Evolutionary conservation across 2,888 invertebrate genomes (phyloP).

Genomic region (Eupithecia exiguata): DNA sequence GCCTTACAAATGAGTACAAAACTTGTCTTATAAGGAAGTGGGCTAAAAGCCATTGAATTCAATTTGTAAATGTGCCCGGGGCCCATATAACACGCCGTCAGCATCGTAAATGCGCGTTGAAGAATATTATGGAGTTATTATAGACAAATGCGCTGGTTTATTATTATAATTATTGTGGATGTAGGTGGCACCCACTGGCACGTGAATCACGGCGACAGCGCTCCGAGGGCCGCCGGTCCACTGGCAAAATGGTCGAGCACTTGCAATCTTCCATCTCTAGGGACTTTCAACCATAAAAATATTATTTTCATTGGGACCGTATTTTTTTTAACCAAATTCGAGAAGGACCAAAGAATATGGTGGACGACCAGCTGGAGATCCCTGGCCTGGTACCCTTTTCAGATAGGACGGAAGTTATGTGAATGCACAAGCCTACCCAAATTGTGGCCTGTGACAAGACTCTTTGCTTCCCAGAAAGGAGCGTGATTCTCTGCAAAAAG

Average conservation of each 20-base stretch:
- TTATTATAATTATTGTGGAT: conserved; percentile 51
- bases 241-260: not conserved
- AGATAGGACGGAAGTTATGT: not conserved
- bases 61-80: conserved; percentile 46
- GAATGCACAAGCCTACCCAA: not conserved
- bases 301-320: not conserved
- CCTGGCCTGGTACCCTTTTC: not conserved
- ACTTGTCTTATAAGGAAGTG: not conserved
- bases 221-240: conserved; percentile 7
- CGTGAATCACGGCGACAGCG: conserved; percentile 28
- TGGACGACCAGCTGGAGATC: not conserved
- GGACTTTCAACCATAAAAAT: not conserved
- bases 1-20: conserved; percentile 26
- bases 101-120: conserved; percentile 37
- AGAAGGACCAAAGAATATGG: not conserved
- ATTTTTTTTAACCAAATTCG: not conserved
- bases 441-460: conserved; percentile 14
- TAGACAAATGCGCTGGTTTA: conserved; percentile 52
- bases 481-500: conserved; percentile 31
- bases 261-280: not conserved
- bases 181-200: conserved; percentile 32
- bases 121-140: conserved; percentile 43
- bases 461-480: conserved; percentile 28
- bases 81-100: conserved; percentile 42
- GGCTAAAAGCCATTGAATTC: conserved; percentile 38